These are phyloP conservation scores for Actias luna DNA, from an alignment of 2,888 invertebrate species.

Conservation along the genomic window DNA sequence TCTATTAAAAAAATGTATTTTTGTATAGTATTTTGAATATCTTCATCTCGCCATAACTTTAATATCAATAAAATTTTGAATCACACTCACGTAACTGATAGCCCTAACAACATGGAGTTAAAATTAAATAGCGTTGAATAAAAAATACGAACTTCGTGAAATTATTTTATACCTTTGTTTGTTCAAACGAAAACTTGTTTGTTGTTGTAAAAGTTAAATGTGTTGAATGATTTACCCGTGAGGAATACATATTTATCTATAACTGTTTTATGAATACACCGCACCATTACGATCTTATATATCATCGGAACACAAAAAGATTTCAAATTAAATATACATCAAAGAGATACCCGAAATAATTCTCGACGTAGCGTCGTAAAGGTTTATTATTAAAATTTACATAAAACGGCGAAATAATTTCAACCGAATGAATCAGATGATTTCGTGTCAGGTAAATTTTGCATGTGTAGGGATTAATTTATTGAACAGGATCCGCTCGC, in stretches of 20 bases:
- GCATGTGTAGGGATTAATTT: conserved; percentile 3
- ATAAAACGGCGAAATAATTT: conserved; percentile 14
- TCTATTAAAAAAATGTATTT: too few relatives aligned
- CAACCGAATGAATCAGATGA: conserved; percentile 15
- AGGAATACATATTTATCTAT: conserved; percentile 4
- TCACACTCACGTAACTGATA: not conserved
- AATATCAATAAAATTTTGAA: not conserved
- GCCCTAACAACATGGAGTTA: conserved; percentile 37
- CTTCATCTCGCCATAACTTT: too few relatives aligned
- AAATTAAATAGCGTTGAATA: conserved; percentile 64
- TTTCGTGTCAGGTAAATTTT: conserved; percentile 12
- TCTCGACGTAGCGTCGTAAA: conserved; percentile 17
- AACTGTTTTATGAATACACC: conserved; percentile 14
- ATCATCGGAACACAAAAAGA: conserved; percentile 14
- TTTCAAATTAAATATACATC: conserved; percentile 17
- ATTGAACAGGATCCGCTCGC: not conserved
- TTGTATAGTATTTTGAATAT: too few relatives aligned
- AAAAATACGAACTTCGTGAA: conserved; percentile 64
- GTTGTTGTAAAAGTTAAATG: conserved; percentile 12
- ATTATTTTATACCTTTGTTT: conserved; percentile 42
- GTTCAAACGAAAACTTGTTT: conserved; percentile 27
- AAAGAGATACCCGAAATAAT: conserved; percentile 15
- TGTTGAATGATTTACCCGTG: not conserved
- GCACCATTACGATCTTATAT: conserved; percentile 16
- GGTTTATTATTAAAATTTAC: conserved; percentile 17